phyloP scores from a whole-genome alignment of 2,888 invertebrate genomes.

The Taenaris catops region DNA sequence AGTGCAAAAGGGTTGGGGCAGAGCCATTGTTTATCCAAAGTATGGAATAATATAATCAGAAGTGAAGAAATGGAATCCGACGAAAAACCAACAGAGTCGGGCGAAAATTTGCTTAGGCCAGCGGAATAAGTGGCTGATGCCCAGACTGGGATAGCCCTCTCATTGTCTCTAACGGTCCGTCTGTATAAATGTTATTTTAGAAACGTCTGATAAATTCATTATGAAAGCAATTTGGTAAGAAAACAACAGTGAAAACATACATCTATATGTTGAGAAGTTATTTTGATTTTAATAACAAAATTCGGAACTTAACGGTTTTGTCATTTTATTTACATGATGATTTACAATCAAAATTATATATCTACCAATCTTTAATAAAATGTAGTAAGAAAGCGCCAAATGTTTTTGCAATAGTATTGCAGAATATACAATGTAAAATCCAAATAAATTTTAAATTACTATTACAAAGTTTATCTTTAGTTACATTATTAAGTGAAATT shows the following conservation, averaged over 20 bases:
- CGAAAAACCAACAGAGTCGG: slow-evolving; percentile 74
- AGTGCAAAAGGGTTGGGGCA: slow-evolving; percentile 71
- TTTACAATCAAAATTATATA: too few relatives aligned
- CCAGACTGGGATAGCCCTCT: slow-evolving; percentile 40
- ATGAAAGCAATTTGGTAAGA: slow-evolving; percentile 12
- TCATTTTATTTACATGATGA: too few relatives aligned
- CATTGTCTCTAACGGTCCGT: slow-evolving; percentile 52
- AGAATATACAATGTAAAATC: too few relatives aligned
- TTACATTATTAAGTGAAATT: too few relatives aligned
- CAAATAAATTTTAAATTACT: too few relatives aligned
- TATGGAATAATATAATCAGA: slow-evolving; percentile 79
- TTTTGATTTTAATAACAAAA: too few relatives aligned
- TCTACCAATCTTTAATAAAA: too few relatives aligned
- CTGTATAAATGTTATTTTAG: slow-evolving; percentile 35
- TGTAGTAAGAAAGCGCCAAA: too few relatives aligned
- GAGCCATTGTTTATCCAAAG: slow-evolving; percentile 73
- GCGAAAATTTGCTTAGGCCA: slow-evolving; percentile 79
- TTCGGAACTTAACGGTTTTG: too few relatives aligned
- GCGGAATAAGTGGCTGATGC: slow-evolving; percentile 72
- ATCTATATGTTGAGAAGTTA: too few relatives aligned
- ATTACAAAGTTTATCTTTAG: too few relatives aligned
- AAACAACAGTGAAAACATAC: slow-evolving; percentile 8
- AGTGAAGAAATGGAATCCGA: slow-evolving; percentile 77
- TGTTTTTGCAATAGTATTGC: too few relatives aligned
- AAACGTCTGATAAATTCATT: slow-evolving; percentile 13